These are phyloP conservation scores for Nasonia giraulti DNA, from an alignment of 1,140 invertebrate species.

Conservation along the genomic window DNA sequence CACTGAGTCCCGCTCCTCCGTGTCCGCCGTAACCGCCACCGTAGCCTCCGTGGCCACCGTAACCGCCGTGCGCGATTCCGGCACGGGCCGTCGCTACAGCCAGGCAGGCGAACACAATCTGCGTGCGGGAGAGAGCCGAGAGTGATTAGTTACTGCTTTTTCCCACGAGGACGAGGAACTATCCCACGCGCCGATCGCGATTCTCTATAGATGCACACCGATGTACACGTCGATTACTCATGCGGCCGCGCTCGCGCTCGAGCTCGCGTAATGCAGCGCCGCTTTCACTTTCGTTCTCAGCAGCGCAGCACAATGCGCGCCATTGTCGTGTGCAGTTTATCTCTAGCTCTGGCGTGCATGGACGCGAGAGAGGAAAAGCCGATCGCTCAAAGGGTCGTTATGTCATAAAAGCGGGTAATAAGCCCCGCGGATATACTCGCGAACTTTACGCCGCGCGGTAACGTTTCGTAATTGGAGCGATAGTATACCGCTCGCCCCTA, in stretches of 20 bases:
- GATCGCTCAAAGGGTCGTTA: constrained; percentile 57
- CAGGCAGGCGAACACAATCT: constrained; percentile 74
- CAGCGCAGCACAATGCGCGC: constrained; percentile 36
- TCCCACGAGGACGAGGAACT: neutral
- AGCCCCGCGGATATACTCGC: constrained; percentile 33
- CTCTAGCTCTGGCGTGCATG: neutral
- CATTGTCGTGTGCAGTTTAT: constrained; percentile 26
- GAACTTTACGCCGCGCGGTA: constrained; percentile 57
- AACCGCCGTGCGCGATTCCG: constrained; percentile 69
- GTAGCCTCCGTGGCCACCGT: constrained; percentile 65
- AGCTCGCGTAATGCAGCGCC: neutral
- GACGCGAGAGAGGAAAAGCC: neutral
- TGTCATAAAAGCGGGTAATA: constrained; percentile 64
- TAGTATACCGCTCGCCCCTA: constrained; percentile 51
- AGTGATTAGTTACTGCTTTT: too few relatives aligned
- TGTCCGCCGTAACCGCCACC: constrained; percentile 62
- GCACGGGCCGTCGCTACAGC: constrained; percentile 72
- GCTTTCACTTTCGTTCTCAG: constrained; percentile 47
- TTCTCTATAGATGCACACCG: neutral
- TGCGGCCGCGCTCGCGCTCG: constrained; percentile 12
- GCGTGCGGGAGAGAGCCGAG: neutral
- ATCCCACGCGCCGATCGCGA: too few relatives aligned
- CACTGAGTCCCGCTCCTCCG: constrained; percentile 68
- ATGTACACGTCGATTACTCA: constrained; percentile 49
- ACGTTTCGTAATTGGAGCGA: constrained; percentile 70